These are phyloP conservation scores for Drosophila prosaltans DNA, from an alignment of 1,140 invertebrate species.

Conservation along the genomic window DNA sequence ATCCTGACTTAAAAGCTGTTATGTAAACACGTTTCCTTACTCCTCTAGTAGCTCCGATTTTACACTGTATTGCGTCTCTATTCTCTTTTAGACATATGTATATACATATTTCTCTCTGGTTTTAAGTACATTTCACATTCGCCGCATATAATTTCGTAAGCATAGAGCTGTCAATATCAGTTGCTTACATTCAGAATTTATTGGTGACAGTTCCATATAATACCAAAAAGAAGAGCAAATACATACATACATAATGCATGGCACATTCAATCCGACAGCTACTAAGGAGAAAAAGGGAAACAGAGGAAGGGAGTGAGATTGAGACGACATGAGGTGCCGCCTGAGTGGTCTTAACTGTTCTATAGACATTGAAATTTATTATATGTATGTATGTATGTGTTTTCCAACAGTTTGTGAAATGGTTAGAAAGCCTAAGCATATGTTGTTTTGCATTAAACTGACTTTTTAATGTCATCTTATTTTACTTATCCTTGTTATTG, in stretches of 20 bases:
- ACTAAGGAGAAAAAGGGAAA: constrained; percentile 22
- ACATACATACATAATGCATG: not conserved
- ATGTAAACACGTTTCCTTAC: constrained; percentile 39
- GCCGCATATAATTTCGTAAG: constrained; percentile 66
- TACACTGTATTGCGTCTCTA: not conserved
- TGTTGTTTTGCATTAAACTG: constrained; percentile 40
- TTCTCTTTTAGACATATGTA: constrained; percentile 13
- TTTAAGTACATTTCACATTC: constrained; percentile 58
- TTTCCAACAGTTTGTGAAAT: constrained; percentile 45
- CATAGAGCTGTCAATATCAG: constrained; percentile 70
- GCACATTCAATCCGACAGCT: constrained; percentile 23
- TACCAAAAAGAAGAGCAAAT: constrained; percentile 63
- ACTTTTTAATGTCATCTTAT: constrained; percentile 41
- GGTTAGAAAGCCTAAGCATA: constrained; percentile 59
- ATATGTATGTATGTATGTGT: constrained; percentile 43
- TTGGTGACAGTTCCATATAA: constrained; percentile 72
- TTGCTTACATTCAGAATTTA: constrained; percentile 78
- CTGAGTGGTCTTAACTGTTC: constrained; percentile 49
- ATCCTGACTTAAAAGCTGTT: constrained; percentile 29
- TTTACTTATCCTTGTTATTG: constrained; percentile 1
- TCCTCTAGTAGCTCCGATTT: too few species aligned
- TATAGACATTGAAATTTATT: constrained; percentile 79
- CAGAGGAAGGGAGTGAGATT: not conserved
- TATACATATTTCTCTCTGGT: constrained; percentile 33
- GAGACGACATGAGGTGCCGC: not conserved